Evolutionary conservation across 2,113 vertebrate species (phyloP), one percentile per base, ranked within the genome.

Genomic region (Apodemus sylvaticus): DNA sequence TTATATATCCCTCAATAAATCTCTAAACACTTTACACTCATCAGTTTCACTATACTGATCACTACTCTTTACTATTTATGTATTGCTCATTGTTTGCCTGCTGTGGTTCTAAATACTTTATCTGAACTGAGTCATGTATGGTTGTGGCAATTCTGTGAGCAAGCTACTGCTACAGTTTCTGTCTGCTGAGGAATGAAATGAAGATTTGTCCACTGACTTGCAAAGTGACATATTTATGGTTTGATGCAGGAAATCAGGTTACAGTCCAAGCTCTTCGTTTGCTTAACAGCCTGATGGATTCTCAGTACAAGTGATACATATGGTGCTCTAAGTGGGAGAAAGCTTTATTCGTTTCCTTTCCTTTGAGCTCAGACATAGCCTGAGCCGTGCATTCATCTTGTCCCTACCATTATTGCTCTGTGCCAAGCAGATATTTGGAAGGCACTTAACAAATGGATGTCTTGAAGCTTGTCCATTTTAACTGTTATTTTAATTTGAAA

Each of bases 41-140:
- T 73, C 8, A 82, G 24, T 71, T 87, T 36, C 48, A 77, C 55
- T 68, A 39, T 17, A 92, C 19, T 7, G 42, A 73, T 76, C 60
- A 62, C 36, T 51, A 39, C 24, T 74, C 42, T 55, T 95, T 90
- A 66, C 53, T 60, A 48, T 95, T 94, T 94, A 70, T 88, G 39
- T 74, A 58, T 29, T 89, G 55, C 14, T 48, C 62, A 55, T 5
- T 24, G n/a, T n/a, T 39, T 74, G 2, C 71, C 58, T 74, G 31
- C n/a, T 20, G 45, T 62, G 31, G 9, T 29, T 45, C 26, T 86
- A 31, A 81, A 82, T 86, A 70, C 64, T 95, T 90, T 55, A 66
- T 71, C 51, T 93, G 70, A 91, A 88, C 85, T 68, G 51, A 7
- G 22, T n/a, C n/a, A n/a, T n/a, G n/a, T 77, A 90, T 29, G 17